A percentile compares a stretch with the other conserved stretches of the same genome.
phyloP scores from a whole-genome alignment of 2,888 invertebrate species.

The Meganola albula region DNA sequence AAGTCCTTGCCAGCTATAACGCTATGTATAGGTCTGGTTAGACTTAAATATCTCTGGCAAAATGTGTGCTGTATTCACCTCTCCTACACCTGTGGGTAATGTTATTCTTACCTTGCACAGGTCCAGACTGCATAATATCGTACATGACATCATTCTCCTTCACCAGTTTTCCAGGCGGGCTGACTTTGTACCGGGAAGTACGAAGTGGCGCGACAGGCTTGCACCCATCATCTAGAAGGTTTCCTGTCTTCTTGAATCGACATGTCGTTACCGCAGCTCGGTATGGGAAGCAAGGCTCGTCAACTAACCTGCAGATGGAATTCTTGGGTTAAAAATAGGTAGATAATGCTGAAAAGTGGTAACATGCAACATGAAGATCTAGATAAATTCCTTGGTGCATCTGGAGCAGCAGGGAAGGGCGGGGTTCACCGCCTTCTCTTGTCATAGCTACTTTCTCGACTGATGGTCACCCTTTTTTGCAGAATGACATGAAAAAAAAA shows the following conservation, averaged over 20 bases:
- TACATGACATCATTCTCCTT: conserved; percentile 92
- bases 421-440: too few species aligned
- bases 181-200: conserved; percentile 82
- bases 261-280: conserved; percentile 79
- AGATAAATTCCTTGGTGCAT: too few species aligned
- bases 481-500: too few species aligned
- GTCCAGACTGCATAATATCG: conserved; percentile 93
- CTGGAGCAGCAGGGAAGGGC: too few species aligned
- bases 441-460: too few species aligned
- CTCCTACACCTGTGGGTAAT: neutral
- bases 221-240: conserved; percentile 77
- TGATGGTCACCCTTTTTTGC: too few species aligned
- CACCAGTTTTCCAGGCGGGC: conserved; percentile 85
- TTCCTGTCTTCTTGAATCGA: conserved; percentile 68
- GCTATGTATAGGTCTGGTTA: too few species aligned
- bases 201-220: conserved; percentile 67
- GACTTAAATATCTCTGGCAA: conserved; percentile 1
- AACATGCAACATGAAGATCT: too few species aligned
- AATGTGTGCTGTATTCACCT: conserved; percentile 1
- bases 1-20: too few species aligned
- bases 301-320: conserved; percentile 82
- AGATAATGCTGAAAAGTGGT: too few species aligned
- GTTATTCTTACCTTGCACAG: conserved; percentile 82
- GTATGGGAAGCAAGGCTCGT: conserved; percentile 92
- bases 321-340: too few species aligned